phyloP scores from a whole-genome alignment of 1,140 invertebrate genomes.

The Bombus polaris region DNA sequence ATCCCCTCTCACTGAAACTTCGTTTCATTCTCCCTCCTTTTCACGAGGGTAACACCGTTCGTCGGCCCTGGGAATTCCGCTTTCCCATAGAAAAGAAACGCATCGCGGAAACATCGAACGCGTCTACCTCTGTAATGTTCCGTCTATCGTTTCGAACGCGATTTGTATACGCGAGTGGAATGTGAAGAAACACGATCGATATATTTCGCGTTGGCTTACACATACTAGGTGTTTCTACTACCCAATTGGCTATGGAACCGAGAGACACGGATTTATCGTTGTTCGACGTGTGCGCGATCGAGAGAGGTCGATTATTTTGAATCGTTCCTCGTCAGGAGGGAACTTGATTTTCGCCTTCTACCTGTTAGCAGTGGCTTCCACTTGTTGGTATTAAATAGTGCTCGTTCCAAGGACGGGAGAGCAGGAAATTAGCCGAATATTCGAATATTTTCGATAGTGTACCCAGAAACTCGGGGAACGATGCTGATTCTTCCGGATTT shows the following conservation, averaged over 20 bases:
- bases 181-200: not conserved
- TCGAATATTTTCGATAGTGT: constrained; percentile 44
- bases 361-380: too few relatives aligned
- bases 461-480: constrained; percentile 42
- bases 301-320: not conserved
- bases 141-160: constrained; percentile 12
- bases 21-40: constrained; percentile 41
- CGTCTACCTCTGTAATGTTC: constrained; percentile 36
- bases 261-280: constrained; percentile 6
- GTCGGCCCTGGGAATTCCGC: constrained; percentile 51
- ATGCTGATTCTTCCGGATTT: constrained; percentile 80
- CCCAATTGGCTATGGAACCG: not conserved
- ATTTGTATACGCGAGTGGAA: not conserved
- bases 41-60: constrained; percentile 49
- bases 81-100: constrained; percentile 55
- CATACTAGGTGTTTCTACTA: too few relatives aligned
- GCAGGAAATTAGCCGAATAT: constrained; percentile 18
- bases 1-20: constrained; percentile 25
- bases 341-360: too few relatives aligned
- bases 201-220: not conserved
- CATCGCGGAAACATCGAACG: constrained; percentile 52
- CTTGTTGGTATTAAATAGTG: not conserved
- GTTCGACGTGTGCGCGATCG: not conserved
- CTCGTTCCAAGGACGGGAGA: constrained; percentile 14
- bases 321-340: too few relatives aligned